Evolutionary conservation across 1,140 invertebrate species (phyloP).

Genomic region (Bombus huntii): DNA sequence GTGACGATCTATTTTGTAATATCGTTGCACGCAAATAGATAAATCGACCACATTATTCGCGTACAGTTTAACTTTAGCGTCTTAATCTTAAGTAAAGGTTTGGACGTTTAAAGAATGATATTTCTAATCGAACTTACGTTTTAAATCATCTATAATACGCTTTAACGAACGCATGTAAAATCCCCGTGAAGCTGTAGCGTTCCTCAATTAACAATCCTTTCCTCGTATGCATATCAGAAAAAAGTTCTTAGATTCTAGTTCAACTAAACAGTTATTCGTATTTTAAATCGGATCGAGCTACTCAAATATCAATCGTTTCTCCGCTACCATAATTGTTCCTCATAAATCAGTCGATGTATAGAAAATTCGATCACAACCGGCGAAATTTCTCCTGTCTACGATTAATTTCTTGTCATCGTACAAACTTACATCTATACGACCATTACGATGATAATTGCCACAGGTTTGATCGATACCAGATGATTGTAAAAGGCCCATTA

Average conservation of each 20-base stretch:
- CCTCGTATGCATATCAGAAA: neutral
- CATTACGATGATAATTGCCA: neutral
- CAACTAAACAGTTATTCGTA: neutral
- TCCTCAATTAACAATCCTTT: neutral
- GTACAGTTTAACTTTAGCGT: no score
- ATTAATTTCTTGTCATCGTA: constrained; percentile 10
- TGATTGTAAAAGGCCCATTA: neutral
- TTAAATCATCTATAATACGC: no score
- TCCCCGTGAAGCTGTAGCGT: neutral
- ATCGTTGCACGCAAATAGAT: no score
- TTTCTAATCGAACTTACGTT: no score
- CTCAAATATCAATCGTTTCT: constrained; percentile 9
- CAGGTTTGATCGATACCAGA: neutral
- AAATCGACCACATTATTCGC: no score
- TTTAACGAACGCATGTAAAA: no score
- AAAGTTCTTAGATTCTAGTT: neutral
- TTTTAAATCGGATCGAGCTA: neutral
- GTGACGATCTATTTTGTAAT: no score
- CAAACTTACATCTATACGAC: neutral
- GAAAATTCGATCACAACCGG: neutral
- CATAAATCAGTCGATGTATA: neutral
- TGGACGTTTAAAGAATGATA: no score
- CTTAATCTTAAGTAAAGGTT: no score
- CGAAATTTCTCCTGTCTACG: neutral
- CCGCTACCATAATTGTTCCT: neutral